Evolutionary conservation across 1,140 invertebrate species (phyloP).

Genomic region (Chelonus insularis): DNA sequence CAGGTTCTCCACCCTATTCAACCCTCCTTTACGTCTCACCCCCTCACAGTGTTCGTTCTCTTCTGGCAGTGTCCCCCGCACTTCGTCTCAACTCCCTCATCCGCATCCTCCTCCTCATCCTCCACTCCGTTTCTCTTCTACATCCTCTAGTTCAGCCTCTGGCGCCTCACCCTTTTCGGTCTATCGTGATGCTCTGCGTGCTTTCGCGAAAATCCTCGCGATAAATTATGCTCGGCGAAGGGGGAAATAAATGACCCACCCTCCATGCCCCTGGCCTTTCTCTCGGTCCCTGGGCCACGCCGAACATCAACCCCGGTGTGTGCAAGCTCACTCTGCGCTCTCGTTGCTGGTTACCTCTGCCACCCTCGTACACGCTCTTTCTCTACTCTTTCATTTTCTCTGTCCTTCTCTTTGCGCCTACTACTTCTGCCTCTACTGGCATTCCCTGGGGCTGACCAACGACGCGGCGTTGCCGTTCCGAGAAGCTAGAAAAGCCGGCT

Average conservation of each 20-base stretch:
- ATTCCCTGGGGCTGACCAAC: slow-evolving; percentile 35
- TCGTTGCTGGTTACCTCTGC: slow-evolving; percentile 10
- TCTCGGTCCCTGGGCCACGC: slow-evolving; percentile 35
- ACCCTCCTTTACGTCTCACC: slow-evolving; percentile 5
- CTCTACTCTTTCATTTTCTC: slow-evolving; percentile 24
- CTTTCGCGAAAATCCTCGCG: slow-evolving; percentile 62
- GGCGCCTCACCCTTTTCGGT: slow-evolving; percentile 12
- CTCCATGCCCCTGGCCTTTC: slow-evolving; percentile 36
- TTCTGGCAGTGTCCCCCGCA: neutral
- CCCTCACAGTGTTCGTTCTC: slow-evolving; percentile 1
- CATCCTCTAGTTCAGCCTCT: slow-evolving; percentile 18
- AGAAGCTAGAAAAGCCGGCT: slow-evolving; percentile 57
- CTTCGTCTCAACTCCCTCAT: neutral
- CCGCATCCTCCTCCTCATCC: slow-evolving; percentile 17
- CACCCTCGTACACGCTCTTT: slow-evolving; percentile 23
- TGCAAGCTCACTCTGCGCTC: slow-evolving; percentile 13
- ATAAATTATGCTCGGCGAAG: slow-evolving; percentile 59
- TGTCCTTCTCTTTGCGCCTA: neutral
- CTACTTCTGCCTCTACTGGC: neutral
- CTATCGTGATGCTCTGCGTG: slow-evolving; percentile 44
- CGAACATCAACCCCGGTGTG: slow-evolving; percentile 13
- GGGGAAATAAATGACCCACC: slow-evolving; percentile 61
- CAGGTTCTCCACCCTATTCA: slow-evolving; percentile 15
- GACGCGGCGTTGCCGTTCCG: slow-evolving; percentile 37
- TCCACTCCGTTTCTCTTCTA: slow-evolving; percentile 13